Conservation (phyloP, 2,888 invertebrate species). For the Drosophila picticornis region DNA sequence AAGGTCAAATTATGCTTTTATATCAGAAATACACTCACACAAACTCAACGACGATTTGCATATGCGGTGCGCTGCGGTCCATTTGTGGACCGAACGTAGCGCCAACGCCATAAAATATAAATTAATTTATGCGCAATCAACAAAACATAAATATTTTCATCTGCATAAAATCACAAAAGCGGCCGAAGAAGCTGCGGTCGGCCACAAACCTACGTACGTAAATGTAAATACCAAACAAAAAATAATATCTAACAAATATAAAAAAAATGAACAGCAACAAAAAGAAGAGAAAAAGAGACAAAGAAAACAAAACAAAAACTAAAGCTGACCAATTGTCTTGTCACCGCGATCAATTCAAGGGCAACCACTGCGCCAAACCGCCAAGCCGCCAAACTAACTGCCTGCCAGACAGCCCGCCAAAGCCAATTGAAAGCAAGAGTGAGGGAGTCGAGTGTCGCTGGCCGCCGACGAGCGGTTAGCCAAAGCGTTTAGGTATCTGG, state of each 20-base stretch:
- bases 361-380: slow-evolving; percentile 58
- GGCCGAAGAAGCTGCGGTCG: slow-evolving; percentile 64
- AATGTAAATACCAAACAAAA: slow-evolving; percentile 46
- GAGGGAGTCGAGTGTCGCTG: slow-evolving; percentile 58
- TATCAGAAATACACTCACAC: slow-evolving; percentile 46
- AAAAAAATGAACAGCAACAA: slow-evolving; percentile 30
- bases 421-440: slow-evolving; percentile 79
- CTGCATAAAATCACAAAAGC: slow-evolving; percentile 80
- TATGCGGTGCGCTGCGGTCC: slow-evolving; percentile 67
- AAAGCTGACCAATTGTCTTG: slow-evolving; percentile 70
- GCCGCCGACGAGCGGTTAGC: slow-evolving; percentile 13
- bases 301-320: slow-evolving; percentile 46
- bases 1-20: slow-evolving; percentile 81
- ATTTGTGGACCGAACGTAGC: slow-evolving; percentile 77
- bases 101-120: slow-evolving; percentile 82
- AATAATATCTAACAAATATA: slow-evolving; percentile 12
- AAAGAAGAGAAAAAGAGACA: slow-evolving; percentile 22
- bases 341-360: slow-evolving; percentile 66
- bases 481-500: slow-evolving; percentile 22
- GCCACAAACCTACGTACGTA: slow-evolving; percentile 61
- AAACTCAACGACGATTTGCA: slow-evolving; percentile 67
- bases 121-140: slow-evolving; percentile 81
- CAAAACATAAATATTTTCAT: slow-evolving; percentile 82
- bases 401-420: background rate
- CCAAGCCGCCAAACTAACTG: slow-evolving; percentile 28